phyloP scores from a whole-genome alignment of 2,797 vertebrate genomes.

The Bucorvus abyssinicus region DNA sequence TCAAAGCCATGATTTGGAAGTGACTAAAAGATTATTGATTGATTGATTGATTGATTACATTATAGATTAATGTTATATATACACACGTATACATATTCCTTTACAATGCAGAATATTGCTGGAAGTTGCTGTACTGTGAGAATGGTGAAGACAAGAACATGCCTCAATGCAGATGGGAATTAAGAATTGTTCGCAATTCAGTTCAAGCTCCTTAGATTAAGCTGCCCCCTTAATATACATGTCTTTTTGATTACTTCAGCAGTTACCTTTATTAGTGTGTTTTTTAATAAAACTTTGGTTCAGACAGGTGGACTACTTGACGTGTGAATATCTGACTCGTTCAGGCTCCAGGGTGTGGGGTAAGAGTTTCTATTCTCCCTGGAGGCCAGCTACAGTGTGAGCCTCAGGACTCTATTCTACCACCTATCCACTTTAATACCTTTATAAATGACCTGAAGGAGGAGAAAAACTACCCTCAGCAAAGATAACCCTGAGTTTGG shows the following conservation, averaged over 20 bases:
- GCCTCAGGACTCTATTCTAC: not conserved
- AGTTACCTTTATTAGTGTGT: not conserved
- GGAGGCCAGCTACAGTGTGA: not conserved
- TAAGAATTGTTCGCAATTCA: not conserved
- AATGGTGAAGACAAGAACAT: not conserved
- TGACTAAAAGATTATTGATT: too few species aligned
- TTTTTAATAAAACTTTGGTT: not conserved
- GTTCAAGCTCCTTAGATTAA: not conserved
- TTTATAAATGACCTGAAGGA: not conserved
- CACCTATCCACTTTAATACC: not conserved
- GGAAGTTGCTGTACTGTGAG: not conserved
- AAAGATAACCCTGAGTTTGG: not conserved
- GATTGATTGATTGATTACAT: too few species aligned
- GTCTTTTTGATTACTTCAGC: not conserved
- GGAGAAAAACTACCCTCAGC: not conserved
- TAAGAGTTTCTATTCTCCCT: not conserved
- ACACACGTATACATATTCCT: not conserved
- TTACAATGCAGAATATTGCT: not conserved
- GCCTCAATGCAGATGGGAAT: not conserved
- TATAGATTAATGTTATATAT: not conserved
- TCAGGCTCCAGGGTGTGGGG: accelerated
- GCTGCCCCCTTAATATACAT: not conserved
- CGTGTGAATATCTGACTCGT: not conserved
- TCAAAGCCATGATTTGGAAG: too few species aligned
- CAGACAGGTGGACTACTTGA: not conserved